A percentile compares a stretch with the other conserved stretches of the same genome.
phyloP scores from a whole-genome alignment of 2,888 invertebrate genomes.

The Brenthis hecate region DNA sequence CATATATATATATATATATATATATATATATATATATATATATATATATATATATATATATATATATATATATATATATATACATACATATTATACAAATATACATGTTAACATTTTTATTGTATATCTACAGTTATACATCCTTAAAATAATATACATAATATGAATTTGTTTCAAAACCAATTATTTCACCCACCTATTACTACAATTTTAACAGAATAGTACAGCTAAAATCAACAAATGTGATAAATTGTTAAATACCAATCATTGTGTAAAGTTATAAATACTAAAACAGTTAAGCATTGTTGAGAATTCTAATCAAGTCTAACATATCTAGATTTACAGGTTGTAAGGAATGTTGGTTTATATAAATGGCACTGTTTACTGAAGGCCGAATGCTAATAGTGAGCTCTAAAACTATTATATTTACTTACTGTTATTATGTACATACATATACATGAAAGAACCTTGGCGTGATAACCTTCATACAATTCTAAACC shows the following conservation, averaged over 20 bases:
- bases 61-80: too few species aligned
- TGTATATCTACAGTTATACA: too few species aligned
- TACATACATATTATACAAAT: too few species aligned
- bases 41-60: too few species aligned
- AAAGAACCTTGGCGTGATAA: background rate
- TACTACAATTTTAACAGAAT: too few species aligned
- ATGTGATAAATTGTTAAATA: background rate
- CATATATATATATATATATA: too few species aligned
- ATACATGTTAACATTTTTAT: too few species aligned
- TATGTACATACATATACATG: background rate
- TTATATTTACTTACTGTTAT: background rate
- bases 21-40: too few species aligned
- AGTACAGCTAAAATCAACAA: constrained; percentile 11
- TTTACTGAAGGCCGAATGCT: constrained; percentile 24
- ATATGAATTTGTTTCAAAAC: too few species aligned
- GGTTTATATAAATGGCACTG: constrained; percentile 18
- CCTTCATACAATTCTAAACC: background rate
- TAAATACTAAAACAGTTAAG: constrained; percentile 10
- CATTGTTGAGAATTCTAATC: constrained; percentile 11
- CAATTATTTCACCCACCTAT: too few species aligned
- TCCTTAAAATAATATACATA: too few species aligned
- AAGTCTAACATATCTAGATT: constrained; percentile 13
- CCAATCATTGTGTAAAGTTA: constrained; percentile 1
- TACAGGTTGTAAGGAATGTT: constrained; percentile 24
- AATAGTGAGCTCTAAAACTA: constrained; percentile 20